A percentile compares a stretch with the other conserved stretches of the same genome.
Conservation (phyloP, 2,113 vertebrate genomes). For the Tychaedon coryphoeus region DNA sequence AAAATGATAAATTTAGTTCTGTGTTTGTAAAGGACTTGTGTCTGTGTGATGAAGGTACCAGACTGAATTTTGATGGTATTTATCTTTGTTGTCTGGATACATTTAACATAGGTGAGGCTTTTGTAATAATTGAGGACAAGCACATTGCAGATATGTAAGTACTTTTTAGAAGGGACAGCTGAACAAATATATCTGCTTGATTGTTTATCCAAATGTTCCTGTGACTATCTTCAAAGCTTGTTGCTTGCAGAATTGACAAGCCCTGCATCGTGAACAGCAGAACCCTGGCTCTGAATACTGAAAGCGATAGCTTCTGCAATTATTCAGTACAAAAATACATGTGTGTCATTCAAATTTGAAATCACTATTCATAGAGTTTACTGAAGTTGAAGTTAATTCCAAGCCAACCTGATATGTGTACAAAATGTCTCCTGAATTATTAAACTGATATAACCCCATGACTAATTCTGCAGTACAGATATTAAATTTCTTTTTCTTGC, state of each 20-base stretch:
- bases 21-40: background rate
- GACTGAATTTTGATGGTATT: background rate
- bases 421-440: background rate
- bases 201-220: conserved; percentile 32
- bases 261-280: background rate
- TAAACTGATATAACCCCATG: background rate
- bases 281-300: background rate
- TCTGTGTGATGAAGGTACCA: background rate
- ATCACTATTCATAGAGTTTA: background rate
- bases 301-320: background rate
- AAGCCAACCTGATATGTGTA: background rate
- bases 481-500: background rate
- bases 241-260: conserved; percentile 14
- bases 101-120: background rate
- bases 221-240: background rate
- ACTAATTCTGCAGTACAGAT: background rate
- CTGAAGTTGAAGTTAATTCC: background rate
- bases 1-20: background rate
- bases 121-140: background rate
- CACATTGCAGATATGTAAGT: background rate
- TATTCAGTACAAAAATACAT: background rate
- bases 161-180: background rate
- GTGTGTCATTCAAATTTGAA: background rate
- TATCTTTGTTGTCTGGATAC: background rate
- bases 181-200: background rate